A percentile compares a stretch with the other conserved stretches of the same genome.
phyloP scores from a whole-genome alignment of 2,888 invertebrate genomes.

The Eulithis prunata region DNA sequence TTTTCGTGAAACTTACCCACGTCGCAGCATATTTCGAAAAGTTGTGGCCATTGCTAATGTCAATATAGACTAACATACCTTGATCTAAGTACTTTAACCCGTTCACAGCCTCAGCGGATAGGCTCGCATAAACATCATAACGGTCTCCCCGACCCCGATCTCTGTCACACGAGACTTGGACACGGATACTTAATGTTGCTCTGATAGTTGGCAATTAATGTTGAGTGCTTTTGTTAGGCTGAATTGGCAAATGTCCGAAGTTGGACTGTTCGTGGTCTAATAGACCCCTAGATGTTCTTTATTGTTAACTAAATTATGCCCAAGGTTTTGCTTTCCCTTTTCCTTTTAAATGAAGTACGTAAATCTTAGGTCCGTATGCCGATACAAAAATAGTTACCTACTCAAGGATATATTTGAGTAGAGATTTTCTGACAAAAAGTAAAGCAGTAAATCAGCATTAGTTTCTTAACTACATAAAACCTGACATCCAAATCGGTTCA shows the following conservation, averaged over 20 bases:
- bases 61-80: constrained; percentile 25
- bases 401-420: no score
- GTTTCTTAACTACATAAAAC: no score
- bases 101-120: constrained; percentile 44
- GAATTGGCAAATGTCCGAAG: constrained; percentile 21
- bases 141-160: constrained; percentile 60
- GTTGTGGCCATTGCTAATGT: no score
- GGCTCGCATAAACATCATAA: constrained; percentile 58
- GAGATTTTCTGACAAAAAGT: no score
- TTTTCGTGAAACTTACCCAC: neutral
- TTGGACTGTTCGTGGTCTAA: neutral
- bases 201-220: constrained; percentile 36
- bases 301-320: neutral
- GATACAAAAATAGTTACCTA: no score
- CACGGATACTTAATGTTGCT: constrained; percentile 37
- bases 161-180: constrained; percentile 50
- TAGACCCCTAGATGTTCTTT: constrained; percentile 17
- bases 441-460: no score
- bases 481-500: no score
- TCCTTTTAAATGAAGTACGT: neutral
- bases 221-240: constrained; percentile 22
- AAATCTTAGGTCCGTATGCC: no score
- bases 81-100: constrained; percentile 24
- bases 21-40: no score
- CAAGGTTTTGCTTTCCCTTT: neutral